Conservation (phyloP, 2,888 invertebrate species). For the Pantelozetes paolii region DNA sequence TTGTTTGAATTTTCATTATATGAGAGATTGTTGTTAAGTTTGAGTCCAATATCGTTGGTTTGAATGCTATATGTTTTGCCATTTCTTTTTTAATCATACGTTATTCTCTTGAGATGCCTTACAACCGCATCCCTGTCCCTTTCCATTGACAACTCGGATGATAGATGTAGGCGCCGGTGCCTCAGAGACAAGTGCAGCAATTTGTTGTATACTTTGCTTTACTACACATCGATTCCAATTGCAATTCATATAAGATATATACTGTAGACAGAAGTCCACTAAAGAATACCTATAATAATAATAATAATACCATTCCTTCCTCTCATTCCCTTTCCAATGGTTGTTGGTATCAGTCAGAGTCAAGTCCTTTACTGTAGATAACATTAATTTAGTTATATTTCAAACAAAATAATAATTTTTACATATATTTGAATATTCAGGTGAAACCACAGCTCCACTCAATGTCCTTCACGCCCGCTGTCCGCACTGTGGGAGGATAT, state of each 20-base stretch:
- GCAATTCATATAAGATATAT: slow-evolving; percentile 33
- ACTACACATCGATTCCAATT: slow-evolving; percentile 31
- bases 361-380: neutral
- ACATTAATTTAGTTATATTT: too few species aligned
- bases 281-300: slow-evolving; percentile 25
- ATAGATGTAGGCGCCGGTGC: slow-evolving; percentile 37
- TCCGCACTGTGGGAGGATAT: slow-evolving; percentile 46
- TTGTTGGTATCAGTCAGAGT: neutral
- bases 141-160: slow-evolving; percentile 35
- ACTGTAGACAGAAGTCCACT: slow-evolving; percentile 14
- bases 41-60: slow-evolving; percentile 4
- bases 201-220: slow-evolving; percentile 41
- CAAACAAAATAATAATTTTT: neutral
- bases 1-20: neutral
- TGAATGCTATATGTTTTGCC: slow-evolving; percentile 30
- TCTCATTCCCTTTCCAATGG: neutral
- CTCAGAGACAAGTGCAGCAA: slow-evolving; percentile 40
- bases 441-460: slow-evolving; percentile 11
- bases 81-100: slow-evolving; percentile 38
- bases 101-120: slow-evolving; percentile 21
- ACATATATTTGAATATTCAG: slow-evolving; percentile 2
- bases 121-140: slow-evolving; percentile 36
- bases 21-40: neutral
- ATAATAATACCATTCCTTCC: neutral
- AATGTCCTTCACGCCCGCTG: slow-evolving; percentile 41